phyloP scores from a whole-genome alignment of 2,888 invertebrate species.

The Bellardia bayeri region DNA sequence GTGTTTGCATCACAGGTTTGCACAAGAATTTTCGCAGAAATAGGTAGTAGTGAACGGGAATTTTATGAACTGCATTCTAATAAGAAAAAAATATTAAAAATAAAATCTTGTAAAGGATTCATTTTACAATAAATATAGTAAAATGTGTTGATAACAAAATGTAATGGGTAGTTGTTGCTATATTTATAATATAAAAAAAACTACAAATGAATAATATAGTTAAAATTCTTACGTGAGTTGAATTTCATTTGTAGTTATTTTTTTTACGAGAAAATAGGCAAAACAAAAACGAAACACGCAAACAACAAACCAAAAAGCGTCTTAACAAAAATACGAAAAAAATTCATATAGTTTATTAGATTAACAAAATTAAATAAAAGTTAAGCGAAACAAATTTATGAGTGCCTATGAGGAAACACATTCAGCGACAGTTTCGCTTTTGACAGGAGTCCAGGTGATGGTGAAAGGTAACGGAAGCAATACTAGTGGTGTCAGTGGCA shows the following conservation, averaged over 20 bases:
- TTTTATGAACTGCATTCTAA: conserved; percentile 22
- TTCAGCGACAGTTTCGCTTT: conserved; percentile 78
- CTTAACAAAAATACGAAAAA: neutral
- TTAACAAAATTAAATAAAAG: conserved; percentile 37
- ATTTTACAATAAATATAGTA: conserved; percentile 1
- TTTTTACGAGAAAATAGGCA: conserved; percentile 16
- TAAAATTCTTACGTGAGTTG: conserved; percentile 25
- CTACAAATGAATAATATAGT: neutral
- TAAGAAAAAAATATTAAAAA: conserved; percentile 18
- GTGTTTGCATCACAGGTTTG: too few species aligned
- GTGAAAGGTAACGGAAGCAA: conserved; percentile 60
- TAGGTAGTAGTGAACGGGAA: conserved; percentile 14
- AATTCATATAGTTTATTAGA: conserved; percentile 44
- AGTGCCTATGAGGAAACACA: conserved; percentile 70
- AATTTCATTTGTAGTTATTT: neutral
- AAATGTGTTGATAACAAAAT: neutral
- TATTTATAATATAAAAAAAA: conserved; percentile 4
- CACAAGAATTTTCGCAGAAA: neutral
- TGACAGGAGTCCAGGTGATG: conserved; percentile 76
- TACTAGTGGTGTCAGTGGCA: conserved; percentile 21
- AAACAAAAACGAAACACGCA: conserved; percentile 26
- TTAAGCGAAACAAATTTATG: conserved; percentile 58
- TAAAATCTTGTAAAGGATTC: conserved; percentile 11
- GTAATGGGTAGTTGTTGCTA: neutral
- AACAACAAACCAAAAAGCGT: neutral